Base-by-base conservation (phyloP, 2,888 invertebrate genomes). In the Amblyteles armatorius region DNA sequence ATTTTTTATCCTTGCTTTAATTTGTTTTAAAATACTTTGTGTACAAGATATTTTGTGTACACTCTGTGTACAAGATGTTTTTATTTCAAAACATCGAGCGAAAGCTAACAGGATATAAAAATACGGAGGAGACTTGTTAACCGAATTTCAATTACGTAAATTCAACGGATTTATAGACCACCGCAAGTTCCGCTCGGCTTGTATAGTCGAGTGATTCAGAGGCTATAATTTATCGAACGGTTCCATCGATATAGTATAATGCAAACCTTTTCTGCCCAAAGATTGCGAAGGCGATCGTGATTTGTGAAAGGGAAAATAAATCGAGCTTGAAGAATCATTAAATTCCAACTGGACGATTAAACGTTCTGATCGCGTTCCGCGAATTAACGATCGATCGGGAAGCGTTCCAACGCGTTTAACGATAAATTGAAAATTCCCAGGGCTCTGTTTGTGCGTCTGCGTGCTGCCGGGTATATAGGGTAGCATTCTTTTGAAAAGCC, bases 401-500 rank as follows among this genome's bases (percentile, higher is more conserved):
- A 60, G 50, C 68, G 57, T 69, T 74, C 22, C 68, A n/a, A 48
- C 13, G 72, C 60, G 72, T 78, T 67, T 71, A 26, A 40, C 73
- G 40, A 74, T 74, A 83, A 73, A 83, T 69, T 52, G 60, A 74
- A 83, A 44, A 74, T 55, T 79, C 63, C 22, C 72, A 48, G 69
- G 26, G 52, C 36, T 5, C 16, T 29, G 55, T 68, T n/a, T 4
- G 52, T 44, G 68, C 44, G 44, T 33, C 11, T 67, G 57, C 19
- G 80, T 67, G 40, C 2, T 40, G 36, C 11, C 11, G 13, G 5
- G 16, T 29, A 19, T 16, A 44, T 22, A 7, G 22, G 40, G 22
- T 74, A 83, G 50, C 78, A 57, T 69, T 79, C 79, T 79, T 83
- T 83, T 73, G 79, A 74, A 79, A 83, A 69, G 68, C 40, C 68